Percentiles rank a stretch among this genome's conserved stretches.
Evolutionary conservation across 2,888 invertebrate genomes (phyloP).

Genomic region (Hylaea fasciaria): DNA sequence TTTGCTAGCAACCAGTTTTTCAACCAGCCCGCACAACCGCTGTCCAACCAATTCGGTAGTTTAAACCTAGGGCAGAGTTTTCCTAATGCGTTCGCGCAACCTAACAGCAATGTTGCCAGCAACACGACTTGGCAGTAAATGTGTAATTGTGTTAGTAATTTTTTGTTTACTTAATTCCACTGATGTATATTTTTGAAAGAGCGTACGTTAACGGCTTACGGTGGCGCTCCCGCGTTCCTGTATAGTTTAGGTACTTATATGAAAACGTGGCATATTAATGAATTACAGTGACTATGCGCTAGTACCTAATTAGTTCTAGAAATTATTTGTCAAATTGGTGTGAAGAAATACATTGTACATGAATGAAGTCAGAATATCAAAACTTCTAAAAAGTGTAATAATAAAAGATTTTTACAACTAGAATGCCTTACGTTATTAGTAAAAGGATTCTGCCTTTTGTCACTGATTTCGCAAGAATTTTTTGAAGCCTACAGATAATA

Average conservation of each 20-base stretch:
- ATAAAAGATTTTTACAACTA: no score
- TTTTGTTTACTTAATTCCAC: slow-evolving; percentile 34
- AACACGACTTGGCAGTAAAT: slow-evolving; percentile 77
- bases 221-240: slow-evolving; percentile 19
- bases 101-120: slow-evolving; percentile 73
- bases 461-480: no score
- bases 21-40: slow-evolving; percentile 56
- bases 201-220: slow-evolving; percentile 22
- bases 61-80: slow-evolving; percentile 75
- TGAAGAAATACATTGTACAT: neutral
- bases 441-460: no score
- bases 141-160: slow-evolving; percentile 25
- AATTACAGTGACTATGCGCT: slow-evolving; percentile 4
- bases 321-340: neutral
- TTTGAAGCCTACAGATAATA: neutral
- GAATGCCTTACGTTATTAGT: no score
- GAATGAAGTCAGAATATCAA: neutral
- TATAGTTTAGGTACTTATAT: slow-evolving; percentile 20
- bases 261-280: slow-evolving; percentile 16
- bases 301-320: neutral
- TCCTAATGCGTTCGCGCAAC: slow-evolving; percentile 70
- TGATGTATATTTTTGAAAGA: slow-evolving; percentile 30
- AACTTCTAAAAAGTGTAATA: no score
- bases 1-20: slow-evolving; percentile 55
- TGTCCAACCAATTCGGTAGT: slow-evolving; percentile 70